Evolutionary conservation across 2,113 vertebrate genomes (phyloP), one percentile per base, ranked within the genome.

Genomic region (Xyliphius kryptos): DNA sequence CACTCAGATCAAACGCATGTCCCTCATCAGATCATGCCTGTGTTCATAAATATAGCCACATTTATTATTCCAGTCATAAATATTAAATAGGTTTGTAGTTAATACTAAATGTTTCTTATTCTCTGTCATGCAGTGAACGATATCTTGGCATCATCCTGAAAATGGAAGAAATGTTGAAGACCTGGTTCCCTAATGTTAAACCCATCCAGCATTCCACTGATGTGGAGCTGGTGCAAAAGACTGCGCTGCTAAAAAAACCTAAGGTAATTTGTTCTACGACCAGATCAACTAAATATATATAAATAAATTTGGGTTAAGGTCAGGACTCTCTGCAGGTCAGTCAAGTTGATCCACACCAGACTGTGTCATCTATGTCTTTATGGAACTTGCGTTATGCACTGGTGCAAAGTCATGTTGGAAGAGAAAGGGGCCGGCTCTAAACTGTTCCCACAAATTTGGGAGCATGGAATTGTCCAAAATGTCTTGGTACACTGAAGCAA

Each of bases 121-220:
- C 12, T 62, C 32, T n/a, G n/a, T 74, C 71, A 55, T 48, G 2
- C 77, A 89, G 88, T 43, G 86, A 85, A 66, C 81, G 82, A 43
- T 86, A 88, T 40, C 57, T 88, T 32, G 77, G 75, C 72, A 88
- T 87, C 71, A 84, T 89, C 74, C 79, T 87, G 10, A 88, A 89
- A 77, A 87, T 89, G 85, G 87, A 89, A 74, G 81, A 85, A 65
- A 89, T 89, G 88, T 76, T 89, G 63, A 89, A 87, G 73, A 86
- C 75, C 74, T 89, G 88, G 88, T 89, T 89, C 68, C 88, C 88
- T 51, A 75, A 87, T 37, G 74, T 88, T 21, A 83, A 82, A 71
- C 70, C 84, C 56, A 64, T 57, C 53, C 73, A 82, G 50, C 84
- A 84, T 67, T 19, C 62, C 19, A 69, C 54, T 61, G 58, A 62